Conservation (phyloP, 2,888 invertebrate species). For the Apodemia duryi region DNA sequence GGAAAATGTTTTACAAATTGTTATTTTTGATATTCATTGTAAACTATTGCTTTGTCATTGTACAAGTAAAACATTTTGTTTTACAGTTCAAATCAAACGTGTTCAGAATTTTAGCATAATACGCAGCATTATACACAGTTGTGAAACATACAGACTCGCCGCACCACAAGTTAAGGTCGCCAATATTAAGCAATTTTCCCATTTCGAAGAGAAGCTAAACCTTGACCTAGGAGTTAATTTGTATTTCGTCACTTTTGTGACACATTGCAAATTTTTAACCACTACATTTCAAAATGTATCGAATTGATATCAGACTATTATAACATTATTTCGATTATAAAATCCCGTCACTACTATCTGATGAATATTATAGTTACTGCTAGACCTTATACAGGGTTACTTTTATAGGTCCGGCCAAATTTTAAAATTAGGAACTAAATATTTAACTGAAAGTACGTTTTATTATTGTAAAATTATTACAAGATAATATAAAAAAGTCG, state of each 20-base stretch:
- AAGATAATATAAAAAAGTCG: no score
- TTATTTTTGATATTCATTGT: neutral
- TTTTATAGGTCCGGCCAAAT: no score
- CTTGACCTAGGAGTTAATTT: slow-evolving; percentile 77
- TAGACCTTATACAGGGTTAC: no score
- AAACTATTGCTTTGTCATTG: neutral
- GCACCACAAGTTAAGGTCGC: slow-evolving; percentile 69
- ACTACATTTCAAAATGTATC: slow-evolving; percentile 16
- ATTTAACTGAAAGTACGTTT: no score
- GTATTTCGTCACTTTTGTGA: slow-evolving; percentile 62
- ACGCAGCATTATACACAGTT: slow-evolving; percentile 27
- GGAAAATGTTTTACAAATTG: no score
- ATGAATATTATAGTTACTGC: no score
- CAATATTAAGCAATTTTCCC: slow-evolving; percentile 75
- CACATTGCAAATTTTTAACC: slow-evolving; percentile 41
- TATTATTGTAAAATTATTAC: no score
- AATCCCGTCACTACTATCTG: no score
- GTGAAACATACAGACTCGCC: slow-evolving; percentile 55
- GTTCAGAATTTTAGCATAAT: slow-evolving; percentile 30
- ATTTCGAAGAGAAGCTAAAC: slow-evolving; percentile 73
- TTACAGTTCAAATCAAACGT: slow-evolving; percentile 23
- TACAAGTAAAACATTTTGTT: slow-evolving; percentile 16
- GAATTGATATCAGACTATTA: slow-evolving; percentile 14
- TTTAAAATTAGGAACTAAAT: no score
- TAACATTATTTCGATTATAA: no score